phyloP scores from a whole-genome alignment of 2,888 invertebrate genomes.

The Parnassius orleans region DNA sequence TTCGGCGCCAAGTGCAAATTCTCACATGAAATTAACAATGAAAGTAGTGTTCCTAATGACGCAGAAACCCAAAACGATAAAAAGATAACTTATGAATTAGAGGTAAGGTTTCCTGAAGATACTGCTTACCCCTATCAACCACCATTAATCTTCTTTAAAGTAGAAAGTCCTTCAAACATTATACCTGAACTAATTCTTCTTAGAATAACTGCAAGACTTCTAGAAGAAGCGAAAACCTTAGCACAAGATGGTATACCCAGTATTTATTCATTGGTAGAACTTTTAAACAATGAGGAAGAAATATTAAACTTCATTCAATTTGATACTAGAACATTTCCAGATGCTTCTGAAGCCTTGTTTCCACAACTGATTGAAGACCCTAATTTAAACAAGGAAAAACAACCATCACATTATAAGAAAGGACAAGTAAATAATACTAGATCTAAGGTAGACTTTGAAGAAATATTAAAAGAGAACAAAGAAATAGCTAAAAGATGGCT shows the following conservation, averaged over 20 bases:
- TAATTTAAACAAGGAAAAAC: constrained; percentile 43
- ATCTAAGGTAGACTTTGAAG: constrained; percentile 70
- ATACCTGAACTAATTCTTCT: constrained; percentile 84
- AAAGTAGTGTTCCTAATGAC: constrained; percentile 44
- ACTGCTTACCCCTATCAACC: constrained; percentile 88
- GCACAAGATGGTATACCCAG: constrained; percentile 86
- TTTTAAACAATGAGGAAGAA: constrained; percentile 85
- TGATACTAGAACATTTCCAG: constrained; percentile 75
- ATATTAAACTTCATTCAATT: constrained; percentile 82
- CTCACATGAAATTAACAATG: constrained; percentile 81
- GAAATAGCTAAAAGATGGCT: constrained; percentile 82
- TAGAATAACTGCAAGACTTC: constrained; percentile 83
- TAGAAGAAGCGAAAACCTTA: constrained; percentile 84
- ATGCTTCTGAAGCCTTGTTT: constrained; percentile 81
- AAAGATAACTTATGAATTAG: constrained; percentile 83
- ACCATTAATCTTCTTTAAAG: constrained; percentile 85
- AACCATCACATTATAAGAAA: constrained; percentile 84
- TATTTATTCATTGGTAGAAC: constrained; percentile 86
- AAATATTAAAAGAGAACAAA: constrained; percentile 82
- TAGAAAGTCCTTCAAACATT: constrained; percentile 77
- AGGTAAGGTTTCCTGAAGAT: constrained; percentile 87
- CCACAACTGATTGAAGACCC: constrained; percentile 76
- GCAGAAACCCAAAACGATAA: constrained; percentile 49
- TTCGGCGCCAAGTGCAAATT: constrained; percentile 88
- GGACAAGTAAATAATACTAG: constrained; percentile 80